Conservation (phyloP, 2,113 vertebrate genomes). For the Saccopteryx leptura region DNA sequence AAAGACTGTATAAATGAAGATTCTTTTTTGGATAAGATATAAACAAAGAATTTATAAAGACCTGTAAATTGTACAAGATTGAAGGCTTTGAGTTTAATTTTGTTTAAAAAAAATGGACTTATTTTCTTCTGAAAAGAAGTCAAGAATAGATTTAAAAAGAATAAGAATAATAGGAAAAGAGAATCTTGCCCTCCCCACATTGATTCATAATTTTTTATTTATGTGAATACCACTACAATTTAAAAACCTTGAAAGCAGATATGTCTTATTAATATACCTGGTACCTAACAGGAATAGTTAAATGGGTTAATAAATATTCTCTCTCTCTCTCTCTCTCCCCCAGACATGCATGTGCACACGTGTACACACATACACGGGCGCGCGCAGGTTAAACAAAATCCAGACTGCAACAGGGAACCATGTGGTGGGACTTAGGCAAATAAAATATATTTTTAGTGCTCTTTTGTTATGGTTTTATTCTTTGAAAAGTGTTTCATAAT, state of each 20-base stretch:
- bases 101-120: neutral
- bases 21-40: neutral
- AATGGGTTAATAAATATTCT: neutral
- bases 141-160: neutral
- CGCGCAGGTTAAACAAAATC: neutral
- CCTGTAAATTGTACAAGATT: neutral
- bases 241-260: neutral
- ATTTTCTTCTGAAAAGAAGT: neutral
- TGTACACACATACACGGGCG: too few species aligned
- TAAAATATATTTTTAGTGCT: conserved; percentile 48
- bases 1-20: neutral
- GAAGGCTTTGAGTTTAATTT: conserved; percentile 42
- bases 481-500: conserved; percentile 53
- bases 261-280: neutral
- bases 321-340: neutral
- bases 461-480: conserved; percentile 35
- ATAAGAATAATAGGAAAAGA: neutral
- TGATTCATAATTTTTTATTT: neutral
- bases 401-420: neutral
- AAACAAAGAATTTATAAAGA: conserved; percentile 36
- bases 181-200: neutral
- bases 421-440: neutral
- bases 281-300: neutral
- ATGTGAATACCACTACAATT: neutral
- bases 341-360: neutral